Conservation (phyloP, 1,140 invertebrate species). For the Drosophila orosa region DNA sequence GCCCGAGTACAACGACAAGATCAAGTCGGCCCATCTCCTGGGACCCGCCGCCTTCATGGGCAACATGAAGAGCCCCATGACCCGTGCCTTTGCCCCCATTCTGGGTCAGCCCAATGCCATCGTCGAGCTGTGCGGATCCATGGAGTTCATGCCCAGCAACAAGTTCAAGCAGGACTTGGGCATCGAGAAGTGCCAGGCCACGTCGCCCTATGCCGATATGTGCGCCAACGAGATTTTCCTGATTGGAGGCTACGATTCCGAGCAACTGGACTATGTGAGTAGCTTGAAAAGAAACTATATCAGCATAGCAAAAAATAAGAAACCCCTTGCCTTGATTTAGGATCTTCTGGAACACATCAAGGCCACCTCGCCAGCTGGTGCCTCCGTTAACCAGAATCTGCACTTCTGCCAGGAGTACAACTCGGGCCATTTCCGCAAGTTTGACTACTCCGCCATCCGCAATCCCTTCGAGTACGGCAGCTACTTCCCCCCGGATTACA, state of each 20-base stretch:
- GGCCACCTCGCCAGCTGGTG: conserved; percentile 86
- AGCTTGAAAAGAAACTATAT: not conserved
- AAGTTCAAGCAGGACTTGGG: conserved; percentile 84
- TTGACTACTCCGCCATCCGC: conserved; percentile 82
- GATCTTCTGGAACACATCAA: conserved; percentile 81
- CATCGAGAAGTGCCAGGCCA: conserved; percentile 84
- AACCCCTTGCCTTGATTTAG: conserved; percentile 44
- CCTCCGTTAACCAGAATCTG: conserved; percentile 85
- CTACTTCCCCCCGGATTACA: conserved; percentile 85
- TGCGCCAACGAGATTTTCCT: conserved; percentile 86
- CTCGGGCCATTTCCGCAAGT: conserved; percentile 81
- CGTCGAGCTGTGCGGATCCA: conserved; percentile 84
- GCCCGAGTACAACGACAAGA: conserved; percentile 86
- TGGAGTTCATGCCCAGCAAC: conserved; percentile 86
- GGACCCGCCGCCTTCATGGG: conserved; percentile 85
- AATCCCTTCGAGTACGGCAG: conserved; percentile 85
- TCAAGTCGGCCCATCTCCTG: conserved; percentile 85
- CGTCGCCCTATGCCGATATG: conserved; percentile 82
- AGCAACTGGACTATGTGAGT: conserved; percentile 81
- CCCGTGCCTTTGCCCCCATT: conserved; percentile 70
- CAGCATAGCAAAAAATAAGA: not conserved
- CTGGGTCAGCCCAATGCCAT: conserved; percentile 78
- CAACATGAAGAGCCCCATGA: conserved; percentile 82
- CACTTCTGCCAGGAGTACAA: conserved; percentile 85
- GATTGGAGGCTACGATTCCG: conserved; percentile 85